Base-by-base conservation (phyloP, 2,797 vertebrate species). In the Rhabdophis nuchalis region DNA sequence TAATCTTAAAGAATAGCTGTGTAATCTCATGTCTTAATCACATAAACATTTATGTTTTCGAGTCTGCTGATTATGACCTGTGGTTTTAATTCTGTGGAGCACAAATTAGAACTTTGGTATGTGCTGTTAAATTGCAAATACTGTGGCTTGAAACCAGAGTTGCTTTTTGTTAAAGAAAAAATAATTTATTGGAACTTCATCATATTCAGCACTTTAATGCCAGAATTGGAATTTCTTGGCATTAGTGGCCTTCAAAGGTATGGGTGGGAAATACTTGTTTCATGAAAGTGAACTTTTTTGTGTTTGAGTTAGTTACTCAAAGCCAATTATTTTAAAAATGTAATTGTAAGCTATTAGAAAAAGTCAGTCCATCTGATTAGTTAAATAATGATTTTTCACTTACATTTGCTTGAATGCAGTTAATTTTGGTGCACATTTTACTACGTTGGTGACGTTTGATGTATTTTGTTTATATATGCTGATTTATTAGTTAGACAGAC, bases 51-150 rank as follows among this genome's bases (percentile, higher is more conserved):
- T 25, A 32, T n/a, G 25, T 90, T 10, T 0, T 93, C 29, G 4
- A 12, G 57, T 85, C 89, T 91, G 86, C 58, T 57, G 68, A 54
- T 27, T 85, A 68, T 64, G 91, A 54, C 50, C 90, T 18, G 16
- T 46, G 64, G 56, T 1, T 61, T 36, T 53, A 5, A 11, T 82
- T 8, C 0, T 0, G 36, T 90, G 60, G 0, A n/a, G 20, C 1
- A 0, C 46, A 54, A 61, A 58, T 11, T 53, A 72, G 88, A 11
- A 7, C 12, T 60, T 52, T 90, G 64, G 46, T 77, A 50, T 89
- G 29, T 86, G 50, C 41, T 52, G 41, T 85, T 46, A 88, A 36
- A 60, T 88, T 29, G 61, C n/a, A 89, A 60, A 50, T 68, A 85
- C n/a, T 61, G 32, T 86, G 57, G 57, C 46, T 91, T 91, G 29